Percentiles rank a stretch among this genome's conserved stretches.
Evolutionary conservation across 1,140 invertebrate genomes (phyloP).

Genomic region (Drosophila kurseongensis): DNA sequence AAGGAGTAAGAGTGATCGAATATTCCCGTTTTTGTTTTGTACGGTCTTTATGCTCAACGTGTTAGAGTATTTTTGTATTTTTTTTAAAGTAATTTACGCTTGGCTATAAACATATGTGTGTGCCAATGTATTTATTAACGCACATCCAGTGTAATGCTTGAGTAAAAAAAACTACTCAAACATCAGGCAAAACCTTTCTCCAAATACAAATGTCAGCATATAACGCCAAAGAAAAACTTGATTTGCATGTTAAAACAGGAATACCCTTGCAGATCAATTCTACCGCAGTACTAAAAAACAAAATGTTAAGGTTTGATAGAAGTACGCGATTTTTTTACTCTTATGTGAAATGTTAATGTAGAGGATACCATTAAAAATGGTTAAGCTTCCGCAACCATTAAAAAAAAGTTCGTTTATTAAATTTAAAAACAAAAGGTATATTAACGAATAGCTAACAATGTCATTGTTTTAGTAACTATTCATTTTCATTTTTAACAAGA

Average conservation of each 20-base stretch:
- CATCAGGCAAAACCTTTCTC: not conserved
- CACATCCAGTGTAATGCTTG: not conserved
- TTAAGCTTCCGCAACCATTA: too few relatives aligned
- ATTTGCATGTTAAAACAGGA: not conserved
- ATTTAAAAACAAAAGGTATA: too few relatives aligned
- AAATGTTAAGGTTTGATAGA: too few relatives aligned
- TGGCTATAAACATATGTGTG: not conserved
- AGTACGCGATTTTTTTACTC: too few relatives aligned
- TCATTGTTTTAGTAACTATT: too few relatives aligned
- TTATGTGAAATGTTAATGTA: too few relatives aligned
- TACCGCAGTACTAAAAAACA: too few relatives aligned
- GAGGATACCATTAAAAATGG: too few relatives aligned
- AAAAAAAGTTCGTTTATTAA: too few relatives aligned
- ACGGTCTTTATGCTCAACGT: not conserved
- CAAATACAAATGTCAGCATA: not conserved
- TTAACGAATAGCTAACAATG: too few relatives aligned
- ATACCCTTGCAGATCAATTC: not conserved
- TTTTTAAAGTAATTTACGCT: not conserved
- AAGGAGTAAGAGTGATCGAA: not conserved
- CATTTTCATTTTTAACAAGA: too few relatives aligned
- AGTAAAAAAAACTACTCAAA: not conserved
- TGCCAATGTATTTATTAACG: not conserved
- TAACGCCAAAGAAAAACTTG: not conserved
- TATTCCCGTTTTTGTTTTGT: not conserved
- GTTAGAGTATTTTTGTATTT: not conserved